A percentile compares a stretch with the other conserved stretches of the same genome.
These are phyloP conservation scores for Whitmania pigra DNA, from an alignment of 1,140 invertebrate genomes.

Conservation along the genomic window DNA sequence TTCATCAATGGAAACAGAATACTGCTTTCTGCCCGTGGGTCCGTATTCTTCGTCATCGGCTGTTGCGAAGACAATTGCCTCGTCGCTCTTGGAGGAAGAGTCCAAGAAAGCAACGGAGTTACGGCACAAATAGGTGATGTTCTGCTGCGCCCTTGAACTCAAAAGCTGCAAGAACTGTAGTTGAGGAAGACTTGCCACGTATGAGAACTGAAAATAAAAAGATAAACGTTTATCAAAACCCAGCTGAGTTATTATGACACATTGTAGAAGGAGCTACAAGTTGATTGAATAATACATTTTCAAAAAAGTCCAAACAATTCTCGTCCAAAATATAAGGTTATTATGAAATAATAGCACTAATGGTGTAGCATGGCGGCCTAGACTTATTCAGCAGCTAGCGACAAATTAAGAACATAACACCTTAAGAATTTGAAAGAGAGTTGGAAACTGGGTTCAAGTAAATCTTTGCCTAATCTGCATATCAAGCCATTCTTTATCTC, in stretches of 20 bases:
- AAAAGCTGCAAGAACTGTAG: constrained; percentile 67
- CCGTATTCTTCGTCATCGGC: constrained; percentile 70
- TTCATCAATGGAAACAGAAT: constrained; percentile 60
- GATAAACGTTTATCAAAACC: neutral
- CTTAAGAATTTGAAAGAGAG: no score
- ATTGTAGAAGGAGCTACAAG: no score
- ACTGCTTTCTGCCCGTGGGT: constrained; percentile 58
- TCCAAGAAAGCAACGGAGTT: constrained; percentile 67
- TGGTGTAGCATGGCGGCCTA: no score
- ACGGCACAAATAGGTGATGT: constrained; percentile 69
- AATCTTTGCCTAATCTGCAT: no score
- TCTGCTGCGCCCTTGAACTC: constrained; percentile 61
- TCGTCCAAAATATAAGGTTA: no score
- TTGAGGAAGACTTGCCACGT: constrained; percentile 70
- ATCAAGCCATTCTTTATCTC: constrained; percentile 16
- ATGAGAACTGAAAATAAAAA: constrained; percentile 50
- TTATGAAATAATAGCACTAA: no score
- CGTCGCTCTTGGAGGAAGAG: constrained; percentile 51
- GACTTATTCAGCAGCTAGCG: no score
- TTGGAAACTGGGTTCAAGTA: no score
- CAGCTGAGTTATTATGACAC: neutral
- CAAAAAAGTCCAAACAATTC: no score
- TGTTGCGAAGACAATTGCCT: constrained; percentile 44
- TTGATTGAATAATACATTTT: no score
- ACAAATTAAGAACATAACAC: no score